Evolutionary conservation across 2,888 invertebrate genomes (phyloP), one percentile per base, ranked within the genome.

Genomic region (Drosophila dives): DNA sequence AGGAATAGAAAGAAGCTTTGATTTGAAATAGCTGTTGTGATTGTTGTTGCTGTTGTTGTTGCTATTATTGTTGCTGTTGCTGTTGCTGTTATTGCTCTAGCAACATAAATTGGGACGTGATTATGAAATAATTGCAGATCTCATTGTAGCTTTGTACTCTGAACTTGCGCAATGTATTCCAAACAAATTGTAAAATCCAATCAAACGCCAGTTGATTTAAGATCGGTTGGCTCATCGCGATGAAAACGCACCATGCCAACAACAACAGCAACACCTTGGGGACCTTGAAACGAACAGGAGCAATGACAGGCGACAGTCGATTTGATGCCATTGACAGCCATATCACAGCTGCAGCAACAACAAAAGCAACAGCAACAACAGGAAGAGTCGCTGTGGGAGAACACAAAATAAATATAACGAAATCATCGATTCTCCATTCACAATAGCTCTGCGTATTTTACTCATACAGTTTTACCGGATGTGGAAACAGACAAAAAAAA

Each of bases 61-160:
- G 48, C 17, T 66, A 33, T 40, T 68, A 71, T 58, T 65, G 83
- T 49, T 70, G 49, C 23, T 40, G 40, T 3, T 53, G 15, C 51
- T 58, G 50, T 26, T 69, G 50, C 17, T 65, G 42, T 38, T 69
- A 74, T 59, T 65, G 74, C 66, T 75, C 67, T 50, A 62, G 86
- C 83, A 62, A 79, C 85, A 90, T 90, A 90, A 90, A 86, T 90
- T 90, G 88, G 88, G 76, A 89, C 91, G 90, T 90, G 90, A 86
- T 90, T 90, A 86, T 90, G 89, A 89, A 86, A 90, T 86, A 90
- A 86, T 86, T 90, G 90, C 86, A 85, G 73, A 78, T 85, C 70
- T 77, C 66, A 51, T 53, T 75, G 72, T 64, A 63, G 79, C 62
- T 89, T 87, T 63, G 64, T 75, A 65, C 75, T 80, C 64, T 72